A percentile compares a stretch with the other conserved stretches of the same genome.
Conservation (phyloP, 1,140 invertebrate species). For the Eupristina koningsbergeri region DNA sequence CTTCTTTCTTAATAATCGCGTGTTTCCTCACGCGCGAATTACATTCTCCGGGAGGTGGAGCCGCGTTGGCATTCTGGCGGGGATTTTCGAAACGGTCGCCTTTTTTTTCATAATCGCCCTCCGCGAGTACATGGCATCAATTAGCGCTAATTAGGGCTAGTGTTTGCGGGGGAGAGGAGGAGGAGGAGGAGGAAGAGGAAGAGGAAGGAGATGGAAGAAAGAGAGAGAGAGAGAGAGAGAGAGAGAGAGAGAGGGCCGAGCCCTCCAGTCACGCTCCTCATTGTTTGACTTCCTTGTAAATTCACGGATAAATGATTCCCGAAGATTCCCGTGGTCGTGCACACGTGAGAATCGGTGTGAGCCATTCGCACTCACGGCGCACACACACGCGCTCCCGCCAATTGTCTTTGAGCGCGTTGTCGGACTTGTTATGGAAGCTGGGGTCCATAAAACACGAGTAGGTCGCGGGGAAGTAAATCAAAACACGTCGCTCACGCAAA, state of each 20-base stretch:
- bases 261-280: background rate
- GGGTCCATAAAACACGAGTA: constrained; percentile 33
- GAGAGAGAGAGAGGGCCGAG: too few relatives aligned
- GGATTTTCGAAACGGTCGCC: background rate
- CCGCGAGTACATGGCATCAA: constrained; percentile 10
- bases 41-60: background rate
- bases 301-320: background rate
- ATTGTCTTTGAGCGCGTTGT: constrained; percentile 3
- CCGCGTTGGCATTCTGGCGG: background rate
- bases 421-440: constrained; percentile 10
- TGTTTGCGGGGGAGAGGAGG: background rate
- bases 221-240: too few relatives aligned
- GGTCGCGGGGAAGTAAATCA: constrained; percentile 29
- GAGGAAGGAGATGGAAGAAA: too few relatives aligned
- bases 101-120: background rate
- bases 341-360: background rate
- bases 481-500: background rate
- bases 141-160: constrained; percentile 34
- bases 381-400: background rate
- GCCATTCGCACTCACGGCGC: background rate
- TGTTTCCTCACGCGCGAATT: background rate
- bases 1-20: background rate
- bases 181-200: too few relatives aligned
- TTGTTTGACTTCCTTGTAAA: background rate
- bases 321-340: background rate